These are phyloP conservation scores for Anabas testudineus DNA, from an alignment of 2,797 vertebrate species.

Conservation along the genomic window DNA sequence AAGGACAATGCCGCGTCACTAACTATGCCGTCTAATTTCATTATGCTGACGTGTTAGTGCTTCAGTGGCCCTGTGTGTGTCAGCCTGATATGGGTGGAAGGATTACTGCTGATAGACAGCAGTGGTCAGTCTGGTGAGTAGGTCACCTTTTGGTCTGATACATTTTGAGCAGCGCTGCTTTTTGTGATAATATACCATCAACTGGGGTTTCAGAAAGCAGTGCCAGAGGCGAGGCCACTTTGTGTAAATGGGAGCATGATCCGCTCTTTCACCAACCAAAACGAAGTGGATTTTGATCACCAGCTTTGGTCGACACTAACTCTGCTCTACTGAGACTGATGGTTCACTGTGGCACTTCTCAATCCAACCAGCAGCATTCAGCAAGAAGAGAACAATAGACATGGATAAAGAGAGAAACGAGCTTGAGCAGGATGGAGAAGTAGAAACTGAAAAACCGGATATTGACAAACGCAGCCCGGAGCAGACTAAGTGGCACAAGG, in stretches of 20 bases:
- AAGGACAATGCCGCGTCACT: slow-evolving; percentile 81
- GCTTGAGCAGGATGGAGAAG: slow-evolving; percentile 9
- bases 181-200: background rate
- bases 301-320: slow-evolving; percentile 2
- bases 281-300: slow-evolving; percentile 48
- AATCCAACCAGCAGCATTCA: slow-evolving; percentile 16
- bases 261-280: slow-evolving; percentile 50
- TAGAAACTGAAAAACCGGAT: slow-evolving; percentile 19
- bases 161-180: background rate
- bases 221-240: slow-evolving; percentile 35
- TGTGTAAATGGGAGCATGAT: slow-evolving; percentile 36
- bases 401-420: slow-evolving; percentile 23
- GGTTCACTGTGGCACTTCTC: slow-evolving; percentile 26
- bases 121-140: slow-evolving; percentile 33
- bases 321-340: slow-evolving; percentile 19
- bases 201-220: slow-evolving; percentile 41
- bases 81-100: slow-evolving; percentile 23
- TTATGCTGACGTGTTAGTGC: slow-evolving; percentile 76
- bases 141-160: slow-evolving; percentile 38
- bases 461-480: slow-evolving; percentile 52
- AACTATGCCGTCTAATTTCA: slow-evolving; percentile 82
- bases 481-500: slow-evolving; percentile 12
- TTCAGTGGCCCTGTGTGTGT: slow-evolving; percentile 42
- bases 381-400: slow-evolving; percentile 14
- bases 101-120: slow-evolving; percentile 45